phyloP scores from a whole-genome alignment of 2,113 vertebrate genomes.

The Anguilla japonica region DNA sequence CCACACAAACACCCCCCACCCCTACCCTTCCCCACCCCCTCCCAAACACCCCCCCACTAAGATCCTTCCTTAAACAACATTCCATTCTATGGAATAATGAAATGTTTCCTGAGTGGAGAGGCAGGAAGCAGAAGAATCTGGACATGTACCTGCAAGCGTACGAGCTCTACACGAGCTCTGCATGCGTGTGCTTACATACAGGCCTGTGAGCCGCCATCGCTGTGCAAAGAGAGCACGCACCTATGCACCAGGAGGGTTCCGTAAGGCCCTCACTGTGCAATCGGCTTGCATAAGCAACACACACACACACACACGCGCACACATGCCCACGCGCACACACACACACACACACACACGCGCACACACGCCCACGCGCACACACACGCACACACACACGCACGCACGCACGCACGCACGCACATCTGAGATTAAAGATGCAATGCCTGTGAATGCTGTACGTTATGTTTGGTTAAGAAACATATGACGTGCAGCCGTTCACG shows the following conservation, averaged over 20 bases:
- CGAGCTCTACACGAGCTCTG: conserved; percentile 11
- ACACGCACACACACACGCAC: too few species aligned
- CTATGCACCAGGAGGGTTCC: background rate
- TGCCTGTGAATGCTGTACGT: too few species aligned
- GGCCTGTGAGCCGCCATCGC: background rate
- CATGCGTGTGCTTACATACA: background rate
- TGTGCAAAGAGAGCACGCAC: background rate
- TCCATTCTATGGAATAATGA: conserved; percentile 31
- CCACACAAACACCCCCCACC: background rate
- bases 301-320: background rate
- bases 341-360: too few species aligned
- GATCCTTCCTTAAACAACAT: conserved; percentile 33
- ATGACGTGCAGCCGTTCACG: too few species aligned
- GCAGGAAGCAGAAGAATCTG: conserved; percentile 19
- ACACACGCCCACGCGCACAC: too few species aligned
- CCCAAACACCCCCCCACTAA: background rate
- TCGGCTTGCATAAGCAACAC: background rate
- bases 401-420: too few species aligned
- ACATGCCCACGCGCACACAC: too few species aligned
- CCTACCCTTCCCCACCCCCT: background rate
- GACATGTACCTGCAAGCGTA: conserved; percentile 40
- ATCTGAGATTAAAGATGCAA: background rate
- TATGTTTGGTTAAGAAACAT: too few species aligned
- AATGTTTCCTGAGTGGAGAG: conserved; percentile 19
- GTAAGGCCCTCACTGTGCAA: background rate